Conservation (phyloP, 1,140 invertebrate species). For the Polypedilum vanderplanki region DNA sequence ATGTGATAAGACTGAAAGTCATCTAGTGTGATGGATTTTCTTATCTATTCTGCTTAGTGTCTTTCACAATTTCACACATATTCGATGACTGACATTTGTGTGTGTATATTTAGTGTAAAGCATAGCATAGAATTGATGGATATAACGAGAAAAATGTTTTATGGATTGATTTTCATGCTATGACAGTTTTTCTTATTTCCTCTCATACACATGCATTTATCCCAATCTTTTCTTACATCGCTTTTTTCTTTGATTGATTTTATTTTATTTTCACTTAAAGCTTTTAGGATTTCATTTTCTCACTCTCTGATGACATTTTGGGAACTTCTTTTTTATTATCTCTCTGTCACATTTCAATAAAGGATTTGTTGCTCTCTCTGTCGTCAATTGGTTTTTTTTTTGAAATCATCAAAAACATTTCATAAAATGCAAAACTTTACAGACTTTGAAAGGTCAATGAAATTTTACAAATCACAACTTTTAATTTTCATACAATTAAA, state of each 20-base stretch:
- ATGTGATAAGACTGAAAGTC: neutral
- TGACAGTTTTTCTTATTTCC: neutral
- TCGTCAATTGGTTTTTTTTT: neutral
- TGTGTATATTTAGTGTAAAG: neutral
- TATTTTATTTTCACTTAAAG: slow-evolving; percentile 2
- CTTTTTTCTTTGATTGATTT: neutral
- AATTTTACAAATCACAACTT: too few relatives aligned
- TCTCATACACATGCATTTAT: neutral
- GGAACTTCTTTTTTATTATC: neutral
- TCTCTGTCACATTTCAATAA: neutral
- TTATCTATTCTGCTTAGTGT: neutral
- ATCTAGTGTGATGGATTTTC: slow-evolving; percentile 11
- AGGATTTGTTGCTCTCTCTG: neutral
- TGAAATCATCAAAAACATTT: too few relatives aligned
- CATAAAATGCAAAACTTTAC: too few relatives aligned
- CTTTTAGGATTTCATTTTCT: neutral
- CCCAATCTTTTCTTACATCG: too few relatives aligned
- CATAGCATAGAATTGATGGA: neutral
- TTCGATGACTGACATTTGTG: neutral
- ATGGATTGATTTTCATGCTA: slow-evolving; percentile 12
- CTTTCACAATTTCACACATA: neutral
- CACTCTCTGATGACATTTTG: neutral
- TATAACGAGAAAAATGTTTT: neutral
- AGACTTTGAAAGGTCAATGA: too few relatives aligned
- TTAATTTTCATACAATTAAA: too few relatives aligned